Evolutionary conservation across 2,888 invertebrate species (phyloP).

Genomic region (Oxystoma pomonae): DNA sequence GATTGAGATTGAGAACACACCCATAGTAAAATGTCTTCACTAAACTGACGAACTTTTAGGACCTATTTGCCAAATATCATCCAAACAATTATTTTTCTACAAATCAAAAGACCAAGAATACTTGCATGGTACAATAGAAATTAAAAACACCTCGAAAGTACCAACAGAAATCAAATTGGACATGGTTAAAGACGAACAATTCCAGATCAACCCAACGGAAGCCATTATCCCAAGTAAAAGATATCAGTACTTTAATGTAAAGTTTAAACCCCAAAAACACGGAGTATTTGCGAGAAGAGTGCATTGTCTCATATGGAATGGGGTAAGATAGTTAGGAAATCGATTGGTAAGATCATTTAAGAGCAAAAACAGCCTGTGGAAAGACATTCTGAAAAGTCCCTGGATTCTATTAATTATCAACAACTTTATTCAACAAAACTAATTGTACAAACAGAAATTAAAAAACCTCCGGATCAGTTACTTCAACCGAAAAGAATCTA

Average conservation of each 20-base stretch:
- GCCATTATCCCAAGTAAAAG: slow-evolving; percentile 39
- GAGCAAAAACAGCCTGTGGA: no score
- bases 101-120: slow-evolving; percentile 10
- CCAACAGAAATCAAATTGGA: slow-evolving; percentile 43
- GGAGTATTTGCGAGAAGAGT: slow-evolving; percentile 40
- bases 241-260: slow-evolving; percentile 37
- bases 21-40: no score
- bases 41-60: slow-evolving; percentile 14
- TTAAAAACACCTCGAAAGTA: slow-evolving; percentile 40
- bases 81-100: slow-evolving; percentile 24
- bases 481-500: no score
- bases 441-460: no score
- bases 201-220: slow-evolving; percentile 37
- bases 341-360: no score
- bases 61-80: slow-evolving; percentile 24
- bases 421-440: no score
- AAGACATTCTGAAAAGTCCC: no score
- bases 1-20: no score
- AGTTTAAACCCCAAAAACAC: slow-evolving; percentile 35
- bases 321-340: slow-evolving; percentile 34
- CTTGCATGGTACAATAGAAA: slow-evolving; percentile 35
- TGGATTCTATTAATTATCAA: no score
- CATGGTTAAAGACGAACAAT: slow-evolving; percentile 35
- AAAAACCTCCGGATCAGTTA: no score
- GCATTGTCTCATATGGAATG: slow-evolving; percentile 41